These are phyloP conservation scores for Xylota sylvarum DNA, from an alignment of 2,888 invertebrate genomes.

Conservation along the genomic window DNA sequence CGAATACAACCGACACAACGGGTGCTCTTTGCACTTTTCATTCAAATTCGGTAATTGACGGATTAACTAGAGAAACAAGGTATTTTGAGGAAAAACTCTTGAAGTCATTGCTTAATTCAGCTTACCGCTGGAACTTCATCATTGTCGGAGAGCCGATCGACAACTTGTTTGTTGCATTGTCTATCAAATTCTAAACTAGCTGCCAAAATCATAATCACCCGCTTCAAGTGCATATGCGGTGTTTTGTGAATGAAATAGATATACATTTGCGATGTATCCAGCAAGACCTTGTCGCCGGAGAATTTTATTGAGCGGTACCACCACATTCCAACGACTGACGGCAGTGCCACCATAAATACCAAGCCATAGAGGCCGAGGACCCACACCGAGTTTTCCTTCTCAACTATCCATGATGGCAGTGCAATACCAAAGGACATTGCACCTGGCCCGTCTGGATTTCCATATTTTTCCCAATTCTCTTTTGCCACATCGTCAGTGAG, in stretches of 20 bases:
- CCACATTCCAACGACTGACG: slow-evolving; percentile 96
- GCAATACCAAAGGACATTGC: slow-evolving; percentile 99
- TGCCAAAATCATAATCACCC: slow-evolving; percentile 98
- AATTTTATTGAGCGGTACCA: slow-evolving; percentile 99
- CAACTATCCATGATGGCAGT: slow-evolving; percentile 99
- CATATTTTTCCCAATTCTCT: slow-evolving; percentile 99
- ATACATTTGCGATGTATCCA: slow-evolving; percentile 99
- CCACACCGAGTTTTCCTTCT: slow-evolving; percentile 99
- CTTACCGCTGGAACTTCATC: slow-evolving; percentile 96
- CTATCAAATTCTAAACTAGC: slow-evolving; percentile 98
- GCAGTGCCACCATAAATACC: slow-evolving; percentile 98
- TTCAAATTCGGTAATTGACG: slow-evolving; percentile 95
- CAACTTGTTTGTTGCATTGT: slow-evolving; percentile 96
- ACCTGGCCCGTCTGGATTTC: slow-evolving; percentile 99
- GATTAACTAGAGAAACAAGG: slow-evolving; percentile 89
- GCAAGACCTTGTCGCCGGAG: slow-evolving; percentile 97
- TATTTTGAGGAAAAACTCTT: background rate
- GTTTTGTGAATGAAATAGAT: slow-evolving; percentile 98
- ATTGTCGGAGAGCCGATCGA: slow-evolving; percentile 96
- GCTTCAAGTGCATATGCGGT: slow-evolving; percentile 96
- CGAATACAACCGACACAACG: slow-evolving; percentile 96
- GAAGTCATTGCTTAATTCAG: too few relatives aligned
- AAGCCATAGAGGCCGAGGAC: slow-evolving; percentile 97
- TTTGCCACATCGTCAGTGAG: slow-evolving; percentile 98
- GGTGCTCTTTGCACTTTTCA: slow-evolving; percentile 98